A percentile compares a stretch with the other conserved stretches of the same genome.
These are phyloP conservation scores for Leucoraja erinaceus DNA, from an alignment of 2,113 vertebrate genomes.

Conservation along the genomic window DNA sequence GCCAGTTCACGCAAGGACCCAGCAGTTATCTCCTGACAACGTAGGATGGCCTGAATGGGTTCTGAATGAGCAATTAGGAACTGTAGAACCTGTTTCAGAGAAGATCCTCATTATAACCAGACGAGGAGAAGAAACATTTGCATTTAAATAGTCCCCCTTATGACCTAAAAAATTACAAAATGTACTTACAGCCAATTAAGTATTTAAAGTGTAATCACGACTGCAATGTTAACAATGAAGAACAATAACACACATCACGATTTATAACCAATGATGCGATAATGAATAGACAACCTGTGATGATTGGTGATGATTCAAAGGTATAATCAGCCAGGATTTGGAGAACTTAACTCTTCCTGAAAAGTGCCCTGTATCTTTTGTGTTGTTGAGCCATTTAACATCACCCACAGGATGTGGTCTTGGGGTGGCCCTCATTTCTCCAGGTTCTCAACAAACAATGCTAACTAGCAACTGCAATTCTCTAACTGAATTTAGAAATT, in stretches of 20 bases:
- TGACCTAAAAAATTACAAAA: background rate
- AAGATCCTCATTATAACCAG: background rate
- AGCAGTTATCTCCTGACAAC: constrained; percentile 76
- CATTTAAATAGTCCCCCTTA: background rate
- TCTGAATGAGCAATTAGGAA: constrained; percentile 90
- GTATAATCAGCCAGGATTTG: background rate
- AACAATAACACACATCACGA: background rate
- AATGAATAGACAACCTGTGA: background rate
- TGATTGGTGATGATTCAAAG: background rate
- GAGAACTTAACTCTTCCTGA: background rate
- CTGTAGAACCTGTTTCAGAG: constrained; percentile 73
- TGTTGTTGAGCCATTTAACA: no score
- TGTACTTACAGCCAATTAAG: background rate
- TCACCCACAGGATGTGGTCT: background rate
- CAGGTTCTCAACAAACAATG: background rate
- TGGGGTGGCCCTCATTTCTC: background rate
- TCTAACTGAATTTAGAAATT: background rate
- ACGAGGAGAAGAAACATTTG: background rate
- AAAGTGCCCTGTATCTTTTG: background rate
- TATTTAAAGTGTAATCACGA: background rate
- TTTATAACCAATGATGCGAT: background rate
- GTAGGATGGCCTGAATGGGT: constrained; percentile 82
- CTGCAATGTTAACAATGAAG: background rate
- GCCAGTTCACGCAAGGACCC: constrained; percentile 85
- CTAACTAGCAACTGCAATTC: background rate